These are phyloP conservation scores for Gymnarchus niloticus DNA, from an alignment of 2,113 vertebrate species.

Conservation along the genomic window DNA sequence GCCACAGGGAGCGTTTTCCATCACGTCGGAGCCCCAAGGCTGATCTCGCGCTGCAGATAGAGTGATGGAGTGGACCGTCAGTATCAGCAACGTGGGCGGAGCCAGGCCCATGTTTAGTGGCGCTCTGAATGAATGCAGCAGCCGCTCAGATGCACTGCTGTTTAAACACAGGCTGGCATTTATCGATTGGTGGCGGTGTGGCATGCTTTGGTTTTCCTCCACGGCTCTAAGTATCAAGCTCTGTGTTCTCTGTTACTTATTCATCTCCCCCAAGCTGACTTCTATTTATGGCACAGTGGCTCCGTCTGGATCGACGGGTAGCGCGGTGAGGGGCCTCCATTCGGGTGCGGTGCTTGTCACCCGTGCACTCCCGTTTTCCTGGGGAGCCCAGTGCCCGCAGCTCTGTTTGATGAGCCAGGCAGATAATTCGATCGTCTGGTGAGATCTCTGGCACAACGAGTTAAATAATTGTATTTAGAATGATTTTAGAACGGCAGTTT, in stretches of 20 bases:
- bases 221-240: not conserved
- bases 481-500: not conserved
- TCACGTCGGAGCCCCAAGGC: constrained; percentile 1
- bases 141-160: not conserved
- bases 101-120: not conserved
- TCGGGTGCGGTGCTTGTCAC: not conserved
- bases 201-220: not conserved
- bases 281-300: not conserved
- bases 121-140: not conserved
- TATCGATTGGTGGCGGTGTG: not conserved
- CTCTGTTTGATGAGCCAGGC: not conserved
- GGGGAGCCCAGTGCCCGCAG: not conserved
- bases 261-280: not conserved
- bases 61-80: not conserved
- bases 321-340: not conserved
- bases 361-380: not conserved
- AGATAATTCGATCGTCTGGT: not conserved
- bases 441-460: not conserved
- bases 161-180: not conserved
- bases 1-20: not conserved
- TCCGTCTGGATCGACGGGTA: not conserved
- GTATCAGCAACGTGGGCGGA: not conserved
- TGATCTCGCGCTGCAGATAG: not conserved
- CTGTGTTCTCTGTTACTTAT: not conserved
- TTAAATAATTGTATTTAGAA: not conserved